Evolutionary conservation across 2,888 invertebrate genomes (phyloP).

Genomic region (Macrosiphum euphorbiae): DNA sequence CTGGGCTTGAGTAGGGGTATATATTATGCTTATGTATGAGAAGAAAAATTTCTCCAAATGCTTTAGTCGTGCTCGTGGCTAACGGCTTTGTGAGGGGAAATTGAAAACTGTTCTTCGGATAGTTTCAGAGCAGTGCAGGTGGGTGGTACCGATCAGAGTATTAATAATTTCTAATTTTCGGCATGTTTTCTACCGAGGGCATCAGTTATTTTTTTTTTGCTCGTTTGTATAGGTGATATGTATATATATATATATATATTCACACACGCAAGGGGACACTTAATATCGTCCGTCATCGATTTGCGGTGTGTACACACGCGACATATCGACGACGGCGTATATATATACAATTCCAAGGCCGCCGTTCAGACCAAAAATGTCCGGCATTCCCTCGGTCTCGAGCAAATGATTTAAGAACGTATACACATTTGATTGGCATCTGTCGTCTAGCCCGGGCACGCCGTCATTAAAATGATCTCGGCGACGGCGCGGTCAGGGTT

Average conservation of each 20-base stretch:
- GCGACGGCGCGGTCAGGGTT: constrained; percentile 49
- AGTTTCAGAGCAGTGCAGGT: background rate
- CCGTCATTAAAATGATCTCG: constrained; percentile 62
- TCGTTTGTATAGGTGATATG: background rate
- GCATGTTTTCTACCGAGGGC: background rate
- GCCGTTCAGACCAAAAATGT: constrained; percentile 64
- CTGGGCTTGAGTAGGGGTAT: too few relatives aligned
- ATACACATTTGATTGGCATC: constrained; percentile 63
- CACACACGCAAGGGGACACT: background rate
- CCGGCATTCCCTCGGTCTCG: constrained; percentile 57
- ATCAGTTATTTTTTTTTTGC: background rate
- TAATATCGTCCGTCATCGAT: background rate
- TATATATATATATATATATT: background rate
- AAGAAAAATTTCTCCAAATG: background rate
- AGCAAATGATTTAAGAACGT: constrained; percentile 58
- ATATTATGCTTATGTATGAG: too few relatives aligned
- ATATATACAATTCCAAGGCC: constrained; percentile 52
- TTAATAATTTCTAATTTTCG: background rate
- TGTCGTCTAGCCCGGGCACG: constrained; percentile 63
- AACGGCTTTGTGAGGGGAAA: background rate
- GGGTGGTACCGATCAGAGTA: background rate
- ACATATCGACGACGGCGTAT: background rate
- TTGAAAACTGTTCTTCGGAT: background rate
- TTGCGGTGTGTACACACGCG: background rate
- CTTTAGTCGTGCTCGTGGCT: background rate